Base-by-base conservation (phyloP, 2,113 vertebrate genomes). In the Archilochus colubris region DNA sequence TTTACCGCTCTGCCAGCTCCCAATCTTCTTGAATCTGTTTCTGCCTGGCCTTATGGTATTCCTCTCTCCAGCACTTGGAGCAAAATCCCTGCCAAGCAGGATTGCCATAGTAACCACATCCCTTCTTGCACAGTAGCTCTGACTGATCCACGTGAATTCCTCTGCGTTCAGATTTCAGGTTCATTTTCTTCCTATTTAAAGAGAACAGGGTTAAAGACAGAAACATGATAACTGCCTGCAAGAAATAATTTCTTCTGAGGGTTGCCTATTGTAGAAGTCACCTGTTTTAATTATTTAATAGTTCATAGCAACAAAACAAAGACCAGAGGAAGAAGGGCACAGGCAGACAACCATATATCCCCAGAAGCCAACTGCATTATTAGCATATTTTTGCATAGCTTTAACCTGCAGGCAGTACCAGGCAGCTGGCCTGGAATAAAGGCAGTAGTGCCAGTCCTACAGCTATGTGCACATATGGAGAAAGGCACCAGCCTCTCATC, bases 61-160 rank as follows among this genome's bases (percentile, higher is more conserved):
- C 99, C 85, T 99, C 99, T 81, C 99, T 97, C 99, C 98, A 99
- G 96, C 99, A 99, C 96, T 99, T 99, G 83, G 99, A 99, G 96
- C 99, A 99, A 75, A 99, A 98, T 15, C 99, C 99, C 83, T 99
- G 98, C 99, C 99, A 99, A 25, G 98, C 98, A 13, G 98, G 97
- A 95, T 99, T 99, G 92, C 99, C 99, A 64, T 99, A 99, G 98
- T 99, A 99, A 86, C 98, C 99, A 72, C 99, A 99, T 97, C 99
- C 99, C 96, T 99, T 99, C 95, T 97, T 99, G 97, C 99, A 99
- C 14, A 99, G 98, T 33, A 99, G 98, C 77, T 99, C 99, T 0
- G 99, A 99, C 93, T 99, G 99, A 95, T 99, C 99, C 92, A 99
- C 98, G 48, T 99, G 99, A 97, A 99, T 99, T 63, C 99, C 99